Base-by-base conservation (phyloP, 2,113 vertebrate species). In the Romanogobio albipinnatus region DNA sequence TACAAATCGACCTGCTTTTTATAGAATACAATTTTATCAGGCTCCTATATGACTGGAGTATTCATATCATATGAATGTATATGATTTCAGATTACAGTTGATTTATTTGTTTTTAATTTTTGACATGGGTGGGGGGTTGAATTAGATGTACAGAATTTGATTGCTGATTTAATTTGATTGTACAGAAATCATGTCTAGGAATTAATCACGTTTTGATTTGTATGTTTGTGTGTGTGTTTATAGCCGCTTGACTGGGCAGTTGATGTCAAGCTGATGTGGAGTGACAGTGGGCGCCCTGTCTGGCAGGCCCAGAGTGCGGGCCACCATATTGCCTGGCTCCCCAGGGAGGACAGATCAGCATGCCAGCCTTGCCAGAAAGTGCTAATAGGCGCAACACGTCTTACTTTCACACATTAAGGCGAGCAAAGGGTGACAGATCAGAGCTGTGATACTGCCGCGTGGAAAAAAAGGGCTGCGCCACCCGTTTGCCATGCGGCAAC, bases 381-480 rank as follows among this genome's bases (percentile, higher is more conserved):
- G 95, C 94, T 96, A 96, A 96, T 96, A 95, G 95, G 95, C 93
- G 92, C 95, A 96, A 96, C 95, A 96, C 95, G 94, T 96, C 95
- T 95, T 93, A 91, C 93, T 96, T 96, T 96, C 95, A 93, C 95
- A 96, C 95, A 96, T 96, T 95, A 95, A 93, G 93, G 91, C 92
- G 86, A 92, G 93, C 89, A 91, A 92, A 94, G 94, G 95, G 95
- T 94, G 95, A 95, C 93, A 94, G 94, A 95, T 94, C 92, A 86
- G 94, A 95, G 93, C 95, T 95, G 95, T 94, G 95, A 96, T 95
- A 94, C 93, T 91, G 94, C 89, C 81, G 93, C 92, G 92, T 94
- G 91, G 83, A 88, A 91, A 91, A 90, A 93, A 68, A 91, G 91
- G 91, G 91, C 92, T 84, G 89, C 84, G 29, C 87, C 91, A 86